phyloP scores from a whole-genome alignment of 2,797 vertebrate species.

The Leptatherina wallacei region DNA sequence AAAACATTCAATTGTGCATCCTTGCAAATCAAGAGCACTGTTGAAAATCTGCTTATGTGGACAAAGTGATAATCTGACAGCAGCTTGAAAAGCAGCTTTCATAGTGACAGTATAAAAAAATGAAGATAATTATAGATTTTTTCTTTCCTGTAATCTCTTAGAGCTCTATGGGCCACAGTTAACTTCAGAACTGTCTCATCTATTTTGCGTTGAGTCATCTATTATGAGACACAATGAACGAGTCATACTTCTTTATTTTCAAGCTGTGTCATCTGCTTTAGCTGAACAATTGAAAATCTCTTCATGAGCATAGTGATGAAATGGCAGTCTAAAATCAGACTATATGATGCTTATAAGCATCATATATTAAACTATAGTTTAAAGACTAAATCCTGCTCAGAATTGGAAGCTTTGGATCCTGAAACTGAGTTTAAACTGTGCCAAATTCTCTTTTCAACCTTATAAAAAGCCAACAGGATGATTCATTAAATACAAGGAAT shows the following conservation, averaged over 20 bases:
- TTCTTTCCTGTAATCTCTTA: conserved; percentile 33
- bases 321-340: neutral
- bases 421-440: neutral
- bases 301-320: neutral
- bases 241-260: neutral
- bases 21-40: conserved; percentile 30
- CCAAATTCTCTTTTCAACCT: neutral
- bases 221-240: neutral
- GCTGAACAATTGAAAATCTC: neutral
- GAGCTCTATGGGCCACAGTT: neutral
- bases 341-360: neutral
- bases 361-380: neutral
- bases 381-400: neutral
- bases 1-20: conserved; percentile 48
- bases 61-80: conserved; percentile 54
- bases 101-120: conserved; percentile 16
- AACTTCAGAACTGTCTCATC: neutral
- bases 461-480: no score
- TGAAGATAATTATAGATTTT: conserved; percentile 11
- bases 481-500: neutral
- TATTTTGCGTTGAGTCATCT: conserved; percentile 7
- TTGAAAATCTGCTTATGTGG: conserved; percentile 56
- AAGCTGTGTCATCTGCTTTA: neutral
- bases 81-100: conserved; percentile 37
- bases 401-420: neutral